phyloP scores from a whole-genome alignment of 2,113 vertebrate species.

The Benthochromis sp. region DNA sequence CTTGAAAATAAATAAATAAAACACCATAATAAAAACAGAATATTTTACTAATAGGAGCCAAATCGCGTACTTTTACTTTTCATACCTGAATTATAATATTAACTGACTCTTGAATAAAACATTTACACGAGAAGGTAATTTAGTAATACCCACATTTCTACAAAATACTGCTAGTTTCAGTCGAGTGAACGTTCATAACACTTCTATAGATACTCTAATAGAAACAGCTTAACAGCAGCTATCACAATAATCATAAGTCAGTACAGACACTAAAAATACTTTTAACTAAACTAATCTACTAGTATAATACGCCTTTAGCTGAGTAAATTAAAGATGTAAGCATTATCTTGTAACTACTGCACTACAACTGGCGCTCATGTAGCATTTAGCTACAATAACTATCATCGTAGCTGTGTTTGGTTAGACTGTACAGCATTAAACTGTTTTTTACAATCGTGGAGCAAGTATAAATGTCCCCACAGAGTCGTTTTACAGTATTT shows the following conservation, averaged over 20 bases:
- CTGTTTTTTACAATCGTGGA: fast-evolving
- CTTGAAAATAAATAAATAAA: neutral
- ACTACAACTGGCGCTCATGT: neutral
- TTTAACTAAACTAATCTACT: neutral
- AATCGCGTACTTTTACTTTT: neutral
- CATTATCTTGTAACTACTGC: neutral
- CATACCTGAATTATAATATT: neutral
- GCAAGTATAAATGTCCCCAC: fast-evolving
- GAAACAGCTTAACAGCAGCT: neutral
- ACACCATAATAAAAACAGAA: neutral
- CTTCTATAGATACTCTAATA: neutral
- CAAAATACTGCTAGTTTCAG: neutral
- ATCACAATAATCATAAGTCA: neutral
- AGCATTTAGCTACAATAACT: neutral
- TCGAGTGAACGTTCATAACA: neutral
- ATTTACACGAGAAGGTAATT: neutral
- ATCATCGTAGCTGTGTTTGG: neutral
- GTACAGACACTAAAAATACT: neutral
- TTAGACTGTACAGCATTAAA: neutral
- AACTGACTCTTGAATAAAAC: neutral
- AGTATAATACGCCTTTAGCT: neutral
- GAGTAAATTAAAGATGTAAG: neutral
- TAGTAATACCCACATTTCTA: neutral
- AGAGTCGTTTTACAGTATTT: neutral
- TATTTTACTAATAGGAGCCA: neutral